Conservation (phyloP, 2,113 vertebrate species). For the Pao palembangensis region DNA sequence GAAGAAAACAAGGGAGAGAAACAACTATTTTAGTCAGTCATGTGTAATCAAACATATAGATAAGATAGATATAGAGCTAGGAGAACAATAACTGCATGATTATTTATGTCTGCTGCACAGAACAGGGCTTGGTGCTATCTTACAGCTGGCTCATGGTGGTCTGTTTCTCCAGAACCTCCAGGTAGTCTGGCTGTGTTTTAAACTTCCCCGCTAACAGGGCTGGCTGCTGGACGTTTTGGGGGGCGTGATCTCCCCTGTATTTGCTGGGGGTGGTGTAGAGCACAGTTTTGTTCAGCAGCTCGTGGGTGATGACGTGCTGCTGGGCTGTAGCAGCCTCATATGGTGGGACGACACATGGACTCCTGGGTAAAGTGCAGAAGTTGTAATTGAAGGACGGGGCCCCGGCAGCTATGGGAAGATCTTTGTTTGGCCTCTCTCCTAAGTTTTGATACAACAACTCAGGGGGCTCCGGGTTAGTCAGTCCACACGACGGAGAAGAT, state of each 20-base stretch:
- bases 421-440: conserved; percentile 86
- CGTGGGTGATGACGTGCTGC: conserved; percentile 82
- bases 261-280: conserved; percentile 96
- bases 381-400: conserved; percentile 83
- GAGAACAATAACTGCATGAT: conserved; percentile 54
- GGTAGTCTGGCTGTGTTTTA: conserved; percentile 96
- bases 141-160: conserved; percentile 97
- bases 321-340: conserved; percentile 82
- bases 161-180: conserved; percentile 99
- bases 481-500: conserved; percentile 60
- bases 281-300: conserved; percentile 91
- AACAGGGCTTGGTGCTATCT: conserved; percentile 45
- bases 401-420: conserved; percentile 81
- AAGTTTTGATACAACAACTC: conserved; percentile 96
- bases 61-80: conserved; percentile 65
- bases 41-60: conserved; percentile 58
- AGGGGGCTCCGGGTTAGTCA: conserved; percentile 72
- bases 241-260: conserved; percentile 80
- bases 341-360: conserved; percentile 84
- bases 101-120: conserved; percentile 53
- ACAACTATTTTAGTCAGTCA: conserved; percentile 57
- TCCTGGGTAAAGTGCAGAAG: conserved; percentile 98
- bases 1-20: conserved; percentile 26
- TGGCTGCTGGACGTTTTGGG: conserved; percentile 84
- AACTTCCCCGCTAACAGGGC: conserved; percentile 90